These are phyloP conservation scores for Schizothorax lantsangensis DNA, from an alignment of 2,797 vertebrate genomes.

Conservation along the genomic window DNA sequence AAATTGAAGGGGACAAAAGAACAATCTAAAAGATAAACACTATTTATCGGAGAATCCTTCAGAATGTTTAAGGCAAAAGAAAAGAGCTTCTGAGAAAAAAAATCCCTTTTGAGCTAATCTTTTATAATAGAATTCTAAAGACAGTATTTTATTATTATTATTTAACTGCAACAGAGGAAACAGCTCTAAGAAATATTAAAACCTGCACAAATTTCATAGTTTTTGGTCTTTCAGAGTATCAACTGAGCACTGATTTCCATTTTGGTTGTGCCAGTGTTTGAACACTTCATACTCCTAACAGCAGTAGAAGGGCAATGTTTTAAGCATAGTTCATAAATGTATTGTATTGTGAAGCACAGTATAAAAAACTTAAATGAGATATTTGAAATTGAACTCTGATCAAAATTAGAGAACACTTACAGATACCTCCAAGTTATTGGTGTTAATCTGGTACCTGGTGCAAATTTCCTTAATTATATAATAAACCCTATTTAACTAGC, in stretches of 20 bases:
- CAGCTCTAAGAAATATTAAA: background rate
- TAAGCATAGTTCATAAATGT: background rate
- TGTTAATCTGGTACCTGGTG: too few relatives aligned
- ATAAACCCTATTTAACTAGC: too few relatives aligned
- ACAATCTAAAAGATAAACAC: constrained; percentile 24
- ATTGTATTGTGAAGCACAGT: background rate
- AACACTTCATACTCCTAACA: background rate
- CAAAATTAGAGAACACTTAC: too few relatives aligned
- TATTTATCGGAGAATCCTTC: constrained; percentile 2
- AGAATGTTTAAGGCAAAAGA: constrained; percentile 6
- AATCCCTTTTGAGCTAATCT: background rate
- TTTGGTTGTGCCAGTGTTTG: background rate
- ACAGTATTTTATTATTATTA: background rate
- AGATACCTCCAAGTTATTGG: too few relatives aligned
- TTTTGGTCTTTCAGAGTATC: background rate
- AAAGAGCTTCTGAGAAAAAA: background rate
- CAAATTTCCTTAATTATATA: too few relatives aligned
- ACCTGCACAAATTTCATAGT: constrained; percentile 5
- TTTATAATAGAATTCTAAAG: background rate
- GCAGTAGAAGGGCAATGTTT: background rate
- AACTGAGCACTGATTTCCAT: background rate
- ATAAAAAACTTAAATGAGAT: too few relatives aligned
- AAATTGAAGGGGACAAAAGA: constrained; percentile 5
- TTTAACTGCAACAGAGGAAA: background rate
- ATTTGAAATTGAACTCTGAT: too few relatives aligned